Conservation (phyloP, 2,888 invertebrate genomes). For the Epistrophe eligans region DNA sequence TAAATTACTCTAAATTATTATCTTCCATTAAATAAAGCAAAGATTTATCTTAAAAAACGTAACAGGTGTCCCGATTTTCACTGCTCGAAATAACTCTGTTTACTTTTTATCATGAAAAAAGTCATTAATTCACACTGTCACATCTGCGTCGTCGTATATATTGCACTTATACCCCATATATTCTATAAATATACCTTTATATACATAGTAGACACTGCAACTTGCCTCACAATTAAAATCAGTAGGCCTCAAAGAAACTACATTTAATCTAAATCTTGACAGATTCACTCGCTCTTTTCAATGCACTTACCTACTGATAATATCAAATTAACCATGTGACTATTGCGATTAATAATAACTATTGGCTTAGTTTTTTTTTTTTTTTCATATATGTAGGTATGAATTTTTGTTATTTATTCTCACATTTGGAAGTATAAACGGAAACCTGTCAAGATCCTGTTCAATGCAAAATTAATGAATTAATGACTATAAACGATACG, state of each 20-base stretch:
- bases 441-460: slow-evolving; percentile 70
- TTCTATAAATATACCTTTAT: too few species aligned
- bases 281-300: slow-evolving; percentile 50
- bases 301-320: slow-evolving; percentile 37
- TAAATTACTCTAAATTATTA: slow-evolving; percentile 7
- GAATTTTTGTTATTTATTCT: slow-evolving; percentile 22
- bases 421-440: slow-evolving; percentile 11
- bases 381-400: background rate
- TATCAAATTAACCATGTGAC: slow-evolving; percentile 56
- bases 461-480: slow-evolving; percentile 31
- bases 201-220: background rate
- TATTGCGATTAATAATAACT: slow-evolving; percentile 48
- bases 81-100: background rate
- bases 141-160: background rate
- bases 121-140: slow-evolving; percentile 12
- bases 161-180: background rate
- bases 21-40: background rate
- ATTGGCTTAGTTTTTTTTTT: background rate
- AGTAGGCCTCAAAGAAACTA: slow-evolving; percentile 25
- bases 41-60: background rate
- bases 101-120: background rate
- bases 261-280: slow-evolving; percentile 48
- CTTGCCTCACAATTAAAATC: slow-evolving; percentile 30
- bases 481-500: slow-evolving; percentile 7
- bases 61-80: slow-evolving; percentile 1